Conservation (phyloP, 2,888 invertebrate genomes). For the Apamea sordens region DNA sequence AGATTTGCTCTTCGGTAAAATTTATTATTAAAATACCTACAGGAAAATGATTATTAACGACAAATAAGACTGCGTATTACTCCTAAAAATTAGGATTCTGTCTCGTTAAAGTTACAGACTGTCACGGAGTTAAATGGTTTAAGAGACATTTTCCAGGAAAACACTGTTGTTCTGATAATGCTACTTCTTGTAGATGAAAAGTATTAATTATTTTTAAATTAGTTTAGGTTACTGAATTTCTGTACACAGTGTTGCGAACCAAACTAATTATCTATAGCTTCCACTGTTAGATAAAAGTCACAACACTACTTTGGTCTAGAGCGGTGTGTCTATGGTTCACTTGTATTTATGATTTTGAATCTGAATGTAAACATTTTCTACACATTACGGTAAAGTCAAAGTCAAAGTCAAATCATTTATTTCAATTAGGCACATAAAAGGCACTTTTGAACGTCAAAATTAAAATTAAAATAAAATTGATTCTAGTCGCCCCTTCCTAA, state of each 20-base stretch:
- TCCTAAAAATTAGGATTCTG: slow-evolving; percentile 10
- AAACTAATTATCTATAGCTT: neutral
- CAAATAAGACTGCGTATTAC: neutral
- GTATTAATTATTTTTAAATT: neutral
- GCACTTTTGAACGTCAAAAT: no score
- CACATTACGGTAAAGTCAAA: neutral
- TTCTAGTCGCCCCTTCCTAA: no score
- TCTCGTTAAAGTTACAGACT: slow-evolving; percentile 12
- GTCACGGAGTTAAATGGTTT: slow-evolving; percentile 2
- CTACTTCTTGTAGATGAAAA: neutral
- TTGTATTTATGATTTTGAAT: neutral
- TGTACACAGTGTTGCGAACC: no score
- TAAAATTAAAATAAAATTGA: no score
- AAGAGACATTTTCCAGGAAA: slow-evolving; percentile 11
- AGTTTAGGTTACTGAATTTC: neutral
- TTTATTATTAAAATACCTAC: neutral
- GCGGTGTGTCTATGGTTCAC: neutral
- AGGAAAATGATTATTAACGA: neutral
- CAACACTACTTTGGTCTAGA: neutral
- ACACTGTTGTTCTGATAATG: neutral
- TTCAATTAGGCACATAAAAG: no score
- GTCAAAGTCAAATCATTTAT: no score
- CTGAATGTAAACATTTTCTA: neutral
- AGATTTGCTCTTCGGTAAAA: neutral
- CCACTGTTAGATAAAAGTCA: neutral